Conservation (phyloP, 2,113 vertebrate genomes). For the Hylia prasina region DNA sequence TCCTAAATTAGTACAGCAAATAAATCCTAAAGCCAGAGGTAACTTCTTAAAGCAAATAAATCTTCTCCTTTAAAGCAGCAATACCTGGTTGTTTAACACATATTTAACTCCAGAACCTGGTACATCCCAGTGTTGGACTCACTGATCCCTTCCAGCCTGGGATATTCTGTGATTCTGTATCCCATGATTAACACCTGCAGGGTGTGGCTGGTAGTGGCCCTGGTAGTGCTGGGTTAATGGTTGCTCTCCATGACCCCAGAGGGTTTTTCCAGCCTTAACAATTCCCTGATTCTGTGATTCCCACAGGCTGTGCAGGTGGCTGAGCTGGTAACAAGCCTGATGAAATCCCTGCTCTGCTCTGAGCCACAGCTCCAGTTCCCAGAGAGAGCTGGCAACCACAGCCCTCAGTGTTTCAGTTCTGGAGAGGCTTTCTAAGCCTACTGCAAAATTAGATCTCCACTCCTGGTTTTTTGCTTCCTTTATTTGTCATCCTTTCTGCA, state of each 20-base stretch:
- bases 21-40: neutral
- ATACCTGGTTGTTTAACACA: neutral
- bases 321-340: neutral
- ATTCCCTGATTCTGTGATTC: neutral
- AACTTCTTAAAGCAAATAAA: neutral
- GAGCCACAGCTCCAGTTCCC: neutral
- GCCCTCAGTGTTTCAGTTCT: neutral
- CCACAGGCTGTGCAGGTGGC: neutral
- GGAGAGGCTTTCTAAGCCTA: neutral
- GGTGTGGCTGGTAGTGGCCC: neutral
- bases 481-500: neutral
- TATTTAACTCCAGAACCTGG: neutral
- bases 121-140: neutral
- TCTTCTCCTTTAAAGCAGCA: neutral
- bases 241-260: neutral
- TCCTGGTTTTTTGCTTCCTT: neutral
- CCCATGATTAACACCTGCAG: neutral
- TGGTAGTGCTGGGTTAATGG: neutral
- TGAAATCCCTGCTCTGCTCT: neutral
- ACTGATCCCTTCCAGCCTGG: neutral
- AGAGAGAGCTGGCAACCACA: neutral
- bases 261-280: neutral
- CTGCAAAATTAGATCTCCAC: no score
- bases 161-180: neutral
- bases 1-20: neutral